Base-by-base conservation (phyloP, 2,113 vertebrate species). In the Hyaena hyaena region DNA sequence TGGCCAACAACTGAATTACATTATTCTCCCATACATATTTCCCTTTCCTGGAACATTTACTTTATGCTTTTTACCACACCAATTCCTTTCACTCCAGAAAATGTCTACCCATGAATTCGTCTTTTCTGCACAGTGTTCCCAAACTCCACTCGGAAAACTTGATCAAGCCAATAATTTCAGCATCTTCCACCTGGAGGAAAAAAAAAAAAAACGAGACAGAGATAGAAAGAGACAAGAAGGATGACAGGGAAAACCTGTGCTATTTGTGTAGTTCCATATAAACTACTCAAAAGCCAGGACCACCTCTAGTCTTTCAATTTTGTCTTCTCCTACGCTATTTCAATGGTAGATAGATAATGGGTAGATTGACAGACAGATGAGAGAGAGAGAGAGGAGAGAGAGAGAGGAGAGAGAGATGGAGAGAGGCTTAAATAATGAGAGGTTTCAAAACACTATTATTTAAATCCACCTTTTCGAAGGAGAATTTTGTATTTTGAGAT, bases 401-500 rank as follows among this genome's bases (percentile, higher is more conserved):
- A 61, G 23, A 50, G 66, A 82, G 35, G 23, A 50, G 66, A 82
- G 35, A 55, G 23, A 85, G 7, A 43, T 61, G 58, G 58, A 45
- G 16, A 50, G 11, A 33, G 23, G 80, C 28, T 93, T 63, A 74
- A 86, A 81, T 66, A 43, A 81, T 80, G 43, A 92, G 48, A 58
- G 33, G 74, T 50, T 82, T 96, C 48, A 77, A 50, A 31, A 90
- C 50, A 82, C 69, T 74, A 31, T 85, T 61, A 79, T 39, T 86
- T 63, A 85, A 91, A 87, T 10, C 23, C 79, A 66, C 1, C 5
- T 89, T 97, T 95, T 68, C 35, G 65, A 92, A 92, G 28, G 86
- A 95, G 63, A 95, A 91, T 69, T 80, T 80, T 89, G 69, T 26
- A 82, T 81, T 89, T 87, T 90, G 63, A 96, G n/a, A 87, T 77